Conservation (phyloP, 1,140 invertebrate genomes). For the Episyrphus balteatus region DNA sequence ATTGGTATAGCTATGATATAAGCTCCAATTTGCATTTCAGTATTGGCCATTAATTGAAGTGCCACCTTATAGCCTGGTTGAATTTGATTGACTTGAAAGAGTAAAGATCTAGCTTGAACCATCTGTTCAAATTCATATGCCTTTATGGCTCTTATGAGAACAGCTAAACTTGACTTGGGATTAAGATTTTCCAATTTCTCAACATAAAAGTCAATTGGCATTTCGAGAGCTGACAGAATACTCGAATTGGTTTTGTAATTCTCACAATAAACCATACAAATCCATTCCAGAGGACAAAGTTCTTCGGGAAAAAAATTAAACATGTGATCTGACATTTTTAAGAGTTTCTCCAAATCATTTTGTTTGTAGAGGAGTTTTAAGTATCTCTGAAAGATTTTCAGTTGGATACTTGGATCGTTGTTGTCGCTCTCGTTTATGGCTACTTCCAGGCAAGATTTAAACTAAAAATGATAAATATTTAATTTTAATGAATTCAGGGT, state of each 20-base stretch:
- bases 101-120: slow-evolving; percentile 42
- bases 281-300: slow-evolving; percentile 45
- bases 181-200: slow-evolving; percentile 40
- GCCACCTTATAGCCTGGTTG: slow-evolving; percentile 19
- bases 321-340: slow-evolving; percentile 43
- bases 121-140: slow-evolving; percentile 41
- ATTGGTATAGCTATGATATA: slow-evolving; percentile 24
- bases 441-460: slow-evolving; percentile 26
- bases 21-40: slow-evolving; percentile 27
- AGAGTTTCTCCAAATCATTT: slow-evolving; percentile 35
- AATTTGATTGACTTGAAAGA: slow-evolving; percentile 27
- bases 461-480: slow-evolving; percentile 18
- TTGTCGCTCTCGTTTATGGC: slow-evolving; percentile 10
- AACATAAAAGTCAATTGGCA: slow-evolving; percentile 38
- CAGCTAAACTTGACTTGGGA: slow-evolving; percentile 44
- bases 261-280: slow-evolving; percentile 48
- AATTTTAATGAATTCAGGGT: not conserved
- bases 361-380: slow-evolving; percentile 44
- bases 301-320: slow-evolving; percentile 39
- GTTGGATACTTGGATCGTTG: slow-evolving; percentile 10
- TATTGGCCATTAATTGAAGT: slow-evolving; percentile 18
- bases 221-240: slow-evolving; percentile 11
- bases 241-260: slow-evolving; percentile 27
- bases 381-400: slow-evolving; percentile 43
- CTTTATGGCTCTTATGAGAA: slow-evolving; percentile 48